phyloP scores from a whole-genome alignment of 2,797 vertebrate species.

The Gallinago stenura region DNA sequence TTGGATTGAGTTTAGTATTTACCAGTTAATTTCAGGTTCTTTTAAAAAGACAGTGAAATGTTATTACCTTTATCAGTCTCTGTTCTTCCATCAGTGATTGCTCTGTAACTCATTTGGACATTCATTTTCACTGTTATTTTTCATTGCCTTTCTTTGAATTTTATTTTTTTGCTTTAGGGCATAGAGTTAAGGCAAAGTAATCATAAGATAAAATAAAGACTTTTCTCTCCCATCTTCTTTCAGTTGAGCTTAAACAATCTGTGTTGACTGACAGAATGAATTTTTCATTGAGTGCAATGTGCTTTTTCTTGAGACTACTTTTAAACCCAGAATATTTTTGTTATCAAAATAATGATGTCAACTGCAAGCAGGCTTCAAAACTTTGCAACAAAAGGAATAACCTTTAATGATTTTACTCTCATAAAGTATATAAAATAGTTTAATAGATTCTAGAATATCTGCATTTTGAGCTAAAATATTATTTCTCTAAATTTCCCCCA shows the following conservation, averaged over 20 bases:
- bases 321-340: background rate
- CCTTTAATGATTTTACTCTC: background rate
- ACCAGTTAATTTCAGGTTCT: slow-evolving; percentile 46
- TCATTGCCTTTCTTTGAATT: background rate
- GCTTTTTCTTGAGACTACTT: background rate
- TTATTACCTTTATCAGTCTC: slow-evolving; percentile 30
- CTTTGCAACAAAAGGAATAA: background rate
- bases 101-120: background rate
- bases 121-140: slow-evolving; percentile 39
- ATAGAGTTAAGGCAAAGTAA: slow-evolving; percentile 27
- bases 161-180: background rate
- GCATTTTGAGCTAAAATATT: background rate
- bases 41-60: slow-evolving; percentile 7
- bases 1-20: slow-evolving; percentile 14
- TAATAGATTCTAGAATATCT: background rate
- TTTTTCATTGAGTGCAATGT: background rate
- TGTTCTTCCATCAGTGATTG: slow-evolving; percentile 25
- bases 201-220: slow-evolving; percentile 32
- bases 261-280: background rate
- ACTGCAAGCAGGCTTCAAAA: background rate
- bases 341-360: background rate
- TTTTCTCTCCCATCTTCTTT: slow-evolving; percentile 8
- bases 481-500: background rate
- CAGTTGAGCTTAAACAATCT: slow-evolving; percentile 27
- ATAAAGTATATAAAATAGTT: background rate